Conservation (phyloP, 30 jellyfish, hydroid and myxozoan species). For the Aurelia sp. region DNA sequence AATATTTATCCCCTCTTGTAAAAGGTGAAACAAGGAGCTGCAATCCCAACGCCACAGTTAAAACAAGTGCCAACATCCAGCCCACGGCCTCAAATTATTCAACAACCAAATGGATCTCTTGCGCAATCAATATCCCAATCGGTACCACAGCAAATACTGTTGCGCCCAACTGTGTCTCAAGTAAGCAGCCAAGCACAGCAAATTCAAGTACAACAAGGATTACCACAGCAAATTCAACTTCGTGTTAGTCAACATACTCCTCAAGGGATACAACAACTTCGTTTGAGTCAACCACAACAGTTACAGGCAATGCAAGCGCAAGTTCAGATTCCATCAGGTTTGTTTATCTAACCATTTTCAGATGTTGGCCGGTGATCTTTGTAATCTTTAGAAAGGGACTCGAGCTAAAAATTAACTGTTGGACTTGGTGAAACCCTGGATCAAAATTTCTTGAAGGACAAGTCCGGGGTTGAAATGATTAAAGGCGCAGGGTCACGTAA, state of each 20-base stretch:
- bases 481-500: too few species aligned
- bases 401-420: too few species aligned
- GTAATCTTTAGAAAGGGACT: too few species aligned
- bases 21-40: slow-evolving; percentile 50
- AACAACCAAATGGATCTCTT: slow-evolving; percentile 72
- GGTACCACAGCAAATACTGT: slow-evolving; percentile 83
- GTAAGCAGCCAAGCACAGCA: slow-evolving; percentile 66
- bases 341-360: background rate
- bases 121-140: slow-evolving; percentile 70
- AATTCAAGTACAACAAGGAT: slow-evolving; percentile 75
- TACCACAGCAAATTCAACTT: slow-evolving; percentile 89
- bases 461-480: too few species aligned
- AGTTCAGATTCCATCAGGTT: slow-evolving; percentile 87
- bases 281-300: slow-evolving; percentile 73
- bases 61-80: slow-evolving; percentile 57
- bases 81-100: slow-evolving; percentile 74
- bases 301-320: slow-evolving; percentile 93
- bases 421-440: too few species aligned
- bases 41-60: slow-evolving; percentile 46
- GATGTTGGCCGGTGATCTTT: too few species aligned
- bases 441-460: too few species aligned
- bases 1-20: too few species aligned
- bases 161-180: slow-evolving; percentile 82
- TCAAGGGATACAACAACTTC: slow-evolving; percentile 70
- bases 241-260: slow-evolving; percentile 94